These are phyloP conservation scores for Poeciliopsis infans DNA, from an alignment of 2,797 vertebrate genomes.

Conservation along the genomic window DNA sequence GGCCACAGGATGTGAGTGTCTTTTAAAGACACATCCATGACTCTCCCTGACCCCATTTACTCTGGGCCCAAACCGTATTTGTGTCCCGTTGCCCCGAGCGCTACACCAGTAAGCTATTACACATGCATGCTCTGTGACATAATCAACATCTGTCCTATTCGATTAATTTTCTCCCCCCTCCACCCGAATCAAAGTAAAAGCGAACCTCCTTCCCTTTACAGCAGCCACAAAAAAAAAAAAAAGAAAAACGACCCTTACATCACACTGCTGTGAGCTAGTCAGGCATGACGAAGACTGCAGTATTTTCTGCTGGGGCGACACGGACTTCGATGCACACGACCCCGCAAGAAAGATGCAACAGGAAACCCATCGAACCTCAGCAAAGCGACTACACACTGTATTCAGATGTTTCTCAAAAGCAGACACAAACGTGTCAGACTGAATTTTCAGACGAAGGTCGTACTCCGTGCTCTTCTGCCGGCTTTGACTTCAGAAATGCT, in stretches of 20 bases:
- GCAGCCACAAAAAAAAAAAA: constrained; percentile 20
- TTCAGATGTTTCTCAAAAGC: not conserved
- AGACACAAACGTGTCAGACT: constrained; percentile 5
- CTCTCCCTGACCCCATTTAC: constrained; percentile 43
- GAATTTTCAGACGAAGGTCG: constrained; percentile 24
- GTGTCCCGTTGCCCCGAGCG: constrained; percentile 21
- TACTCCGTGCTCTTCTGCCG: not conserved
- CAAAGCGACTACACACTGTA: not conserved
- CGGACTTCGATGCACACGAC: constrained; percentile 11
- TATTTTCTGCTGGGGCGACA: constrained; percentile 53
- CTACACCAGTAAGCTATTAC: not conserved
- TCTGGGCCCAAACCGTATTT: constrained; percentile 22
- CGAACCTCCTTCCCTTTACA: constrained; percentile 47
- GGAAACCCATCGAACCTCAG: constrained; percentile 13
- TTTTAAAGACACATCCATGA: constrained; percentile 15
- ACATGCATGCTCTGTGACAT: constrained; percentile 9
- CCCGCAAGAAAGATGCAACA: constrained; percentile 12
- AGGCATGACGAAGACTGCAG: constrained; percentile 70
- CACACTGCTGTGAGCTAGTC: constrained; percentile 55
- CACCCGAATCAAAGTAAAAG: constrained; percentile 32
- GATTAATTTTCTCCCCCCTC: constrained; percentile 25
- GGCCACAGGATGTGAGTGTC: constrained; percentile 12
- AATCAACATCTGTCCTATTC: constrained; percentile 22
- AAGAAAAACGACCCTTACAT: constrained; percentile 51
- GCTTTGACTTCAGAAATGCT: not conserved